A percentile compares a stretch with the other conserved stretches of the same genome.
These are phyloP conservation scores for Graphium colonna DNA, from an alignment of 2,888 invertebrate species.

Conservation along the genomic window DNA sequence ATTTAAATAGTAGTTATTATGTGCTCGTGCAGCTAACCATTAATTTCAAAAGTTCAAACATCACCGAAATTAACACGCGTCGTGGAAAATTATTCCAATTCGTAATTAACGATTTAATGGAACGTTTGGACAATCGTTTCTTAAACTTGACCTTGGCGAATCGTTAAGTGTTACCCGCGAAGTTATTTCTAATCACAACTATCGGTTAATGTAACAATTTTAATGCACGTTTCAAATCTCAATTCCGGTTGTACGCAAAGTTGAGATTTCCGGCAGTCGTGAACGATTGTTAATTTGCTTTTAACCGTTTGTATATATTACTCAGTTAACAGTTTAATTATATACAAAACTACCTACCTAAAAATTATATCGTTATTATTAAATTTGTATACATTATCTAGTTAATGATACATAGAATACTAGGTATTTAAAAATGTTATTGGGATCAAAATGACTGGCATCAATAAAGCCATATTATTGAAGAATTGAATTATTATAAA, in stretches of 20 bases:
- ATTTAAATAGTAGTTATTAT: too few species aligned
- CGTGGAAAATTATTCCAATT: not conserved
- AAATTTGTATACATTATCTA: too few species aligned
- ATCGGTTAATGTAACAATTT: not conserved
- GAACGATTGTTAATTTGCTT: slow-evolving; percentile 9
- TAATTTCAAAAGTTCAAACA: too few species aligned
- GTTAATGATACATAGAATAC: too few species aligned
- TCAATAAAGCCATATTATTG: not conserved
- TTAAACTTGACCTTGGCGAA: slow-evolving; percentile 7
- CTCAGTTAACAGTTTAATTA: not conserved
- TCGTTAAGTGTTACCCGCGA: slow-evolving; percentile 4
- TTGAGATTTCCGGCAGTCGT: slow-evolving; percentile 14
- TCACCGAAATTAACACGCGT: not conserved
- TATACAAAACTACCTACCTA: too few species aligned
- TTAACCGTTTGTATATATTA: slow-evolving; percentile 3
- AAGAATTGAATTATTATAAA: not conserved
- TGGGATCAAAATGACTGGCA: too few species aligned
- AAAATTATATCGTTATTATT: too few species aligned
- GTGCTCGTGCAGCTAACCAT: too few species aligned
- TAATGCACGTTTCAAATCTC: slow-evolving; percentile 5
- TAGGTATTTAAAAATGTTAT: not conserved
- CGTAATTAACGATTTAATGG: not conserved
- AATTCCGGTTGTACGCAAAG: not conserved
- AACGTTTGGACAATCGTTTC: slow-evolving; percentile 5
- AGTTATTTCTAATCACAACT: not conserved